phyloP scores from a whole-genome alignment of 2,797 vertebrate species.

The Otolemur crassicaudatus region DNA sequence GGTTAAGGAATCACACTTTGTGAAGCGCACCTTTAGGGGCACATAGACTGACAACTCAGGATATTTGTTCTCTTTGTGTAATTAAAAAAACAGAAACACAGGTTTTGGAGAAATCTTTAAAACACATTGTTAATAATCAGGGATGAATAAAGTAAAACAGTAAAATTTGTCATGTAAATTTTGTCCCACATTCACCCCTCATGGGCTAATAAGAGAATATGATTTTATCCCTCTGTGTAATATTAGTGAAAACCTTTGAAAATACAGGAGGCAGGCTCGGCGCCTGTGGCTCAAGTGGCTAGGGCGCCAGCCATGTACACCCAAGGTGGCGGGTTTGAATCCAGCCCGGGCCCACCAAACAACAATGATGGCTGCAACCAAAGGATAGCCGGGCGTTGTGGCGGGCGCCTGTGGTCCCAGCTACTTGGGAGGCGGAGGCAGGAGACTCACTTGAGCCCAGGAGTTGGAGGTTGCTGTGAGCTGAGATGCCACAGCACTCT shows the following conservation, averaged over 20 bases:
- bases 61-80: background rate
- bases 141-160: constrained; percentile 26
- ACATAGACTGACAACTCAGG: background rate
- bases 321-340: too few relatives aligned
- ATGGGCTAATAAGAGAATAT: background rate
- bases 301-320: too few relatives aligned
- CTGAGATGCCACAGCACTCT: too few relatives aligned
- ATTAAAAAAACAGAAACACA: background rate
- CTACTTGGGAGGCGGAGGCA: too few relatives aligned
- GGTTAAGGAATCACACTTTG: background rate
- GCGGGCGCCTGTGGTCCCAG: too few relatives aligned
- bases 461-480: too few relatives aligned
- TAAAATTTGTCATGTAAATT: constrained; percentile 6
- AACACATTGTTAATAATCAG: constrained; percentile 2
- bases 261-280: background rate
- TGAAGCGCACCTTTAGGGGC: background rate
- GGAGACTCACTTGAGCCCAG: too few relatives aligned
- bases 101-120: background rate
- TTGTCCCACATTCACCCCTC: background rate
- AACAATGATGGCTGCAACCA: too few relatives aligned
- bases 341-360: too few relatives aligned
- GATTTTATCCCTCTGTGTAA: background rate
- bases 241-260: background rate
- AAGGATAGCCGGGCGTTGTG: too few relatives aligned
- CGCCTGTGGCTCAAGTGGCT: too few relatives aligned